phyloP scores from a whole-genome alignment of 2,113 vertebrate genomes.

The Apodemus sylvaticus region DNA sequence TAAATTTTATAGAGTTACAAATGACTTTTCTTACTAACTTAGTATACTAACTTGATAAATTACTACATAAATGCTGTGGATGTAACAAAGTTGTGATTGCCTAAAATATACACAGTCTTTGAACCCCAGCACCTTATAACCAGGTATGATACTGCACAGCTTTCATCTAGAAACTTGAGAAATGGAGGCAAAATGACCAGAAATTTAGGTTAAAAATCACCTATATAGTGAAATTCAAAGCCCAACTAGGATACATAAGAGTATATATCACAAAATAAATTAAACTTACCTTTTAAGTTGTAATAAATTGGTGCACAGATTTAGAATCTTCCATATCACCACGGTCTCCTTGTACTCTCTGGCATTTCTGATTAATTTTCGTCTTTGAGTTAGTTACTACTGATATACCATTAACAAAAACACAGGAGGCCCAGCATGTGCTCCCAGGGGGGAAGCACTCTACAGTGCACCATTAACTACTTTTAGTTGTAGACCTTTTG shows the following conservation, averaged over 20 bases:
- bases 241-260: background rate
- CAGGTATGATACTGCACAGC: background rate
- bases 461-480: background rate
- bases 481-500: background rate
- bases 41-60: background rate
- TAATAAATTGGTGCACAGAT: background rate
- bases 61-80: background rate
- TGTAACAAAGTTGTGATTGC: background rate
- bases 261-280: background rate
- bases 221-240: no score
- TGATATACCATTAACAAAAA: background rate
- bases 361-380: background rate
- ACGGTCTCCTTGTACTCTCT: background rate
- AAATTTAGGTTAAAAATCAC: background rate
- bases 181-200: background rate
- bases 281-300: background rate
- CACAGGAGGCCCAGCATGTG: background rate
- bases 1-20: background rate
- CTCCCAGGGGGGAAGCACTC: no score
- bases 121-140: background rate
- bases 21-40: background rate
- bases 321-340: background rate
- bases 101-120: background rate
- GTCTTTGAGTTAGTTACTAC: background rate
- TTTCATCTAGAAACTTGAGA: background rate